Percentiles rank a stretch among this genome's conserved stretches.
These are phyloP conservation scores for Drosophila nannoptera DNA, from an alignment of 1,140 invertebrate species.

Conservation along the genomic window DNA sequence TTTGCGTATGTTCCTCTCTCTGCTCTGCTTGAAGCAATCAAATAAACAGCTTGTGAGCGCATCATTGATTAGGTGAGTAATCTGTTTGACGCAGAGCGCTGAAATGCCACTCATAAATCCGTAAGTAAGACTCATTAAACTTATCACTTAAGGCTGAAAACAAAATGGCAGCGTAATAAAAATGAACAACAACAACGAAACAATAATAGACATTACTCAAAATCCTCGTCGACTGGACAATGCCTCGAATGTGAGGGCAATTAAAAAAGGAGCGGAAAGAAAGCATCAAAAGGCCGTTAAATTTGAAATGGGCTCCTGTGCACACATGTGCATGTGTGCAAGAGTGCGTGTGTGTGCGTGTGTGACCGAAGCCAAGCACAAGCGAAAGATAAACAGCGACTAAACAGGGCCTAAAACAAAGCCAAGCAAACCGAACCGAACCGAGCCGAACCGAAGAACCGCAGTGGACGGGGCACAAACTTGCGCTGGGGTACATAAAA, in stretches of 20 bases:
- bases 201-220: slow-evolving; percentile 42
- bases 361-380: slow-evolving; percentile 13
- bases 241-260: slow-evolving; percentile 36
- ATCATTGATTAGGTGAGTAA: slow-evolving; percentile 36
- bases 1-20: neutral
- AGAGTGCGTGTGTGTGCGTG: slow-evolving; percentile 11
- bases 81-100: neutral
- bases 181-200: slow-evolving; percentile 2
- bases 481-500: slow-evolving; percentile 31
- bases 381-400: slow-evolving; percentile 46
- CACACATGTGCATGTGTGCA: neutral
- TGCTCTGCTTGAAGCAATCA: slow-evolving; percentile 8
- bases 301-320: slow-evolving; percentile 46
- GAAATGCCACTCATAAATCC: slow-evolving; percentile 22
- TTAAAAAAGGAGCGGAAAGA: slow-evolving; percentile 36
- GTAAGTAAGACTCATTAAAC: slow-evolving; percentile 39
- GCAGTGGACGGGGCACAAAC: neutral
- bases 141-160: slow-evolving; percentile 41
- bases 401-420: slow-evolving; percentile 52
- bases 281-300: slow-evolving; percentile 44
- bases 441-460: slow-evolving; percentile 11
- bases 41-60: slow-evolving; percentile 13
- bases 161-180: slow-evolving; percentile 34
- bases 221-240: slow-evolving; percentile 24
- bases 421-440: slow-evolving; percentile 38